phyloP scores from a whole-genome alignment of 2,113 vertebrate genomes.

The Dolichotis patagonum region DNA sequence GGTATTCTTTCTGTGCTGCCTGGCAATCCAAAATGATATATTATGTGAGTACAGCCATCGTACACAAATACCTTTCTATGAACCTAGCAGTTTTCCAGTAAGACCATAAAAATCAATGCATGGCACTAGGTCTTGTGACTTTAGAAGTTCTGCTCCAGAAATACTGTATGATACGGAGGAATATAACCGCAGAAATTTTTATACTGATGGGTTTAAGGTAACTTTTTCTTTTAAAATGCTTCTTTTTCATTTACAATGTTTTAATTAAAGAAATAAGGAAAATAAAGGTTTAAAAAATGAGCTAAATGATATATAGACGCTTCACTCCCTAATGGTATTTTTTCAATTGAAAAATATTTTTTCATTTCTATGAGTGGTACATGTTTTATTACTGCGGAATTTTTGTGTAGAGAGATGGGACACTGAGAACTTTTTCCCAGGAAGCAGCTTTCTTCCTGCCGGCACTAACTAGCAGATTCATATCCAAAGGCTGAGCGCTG shows the following conservation, averaged over 20 bases:
- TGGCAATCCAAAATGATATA: constrained; percentile 66
- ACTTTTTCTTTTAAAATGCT: constrained; percentile 10
- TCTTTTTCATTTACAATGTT: constrained; percentile 52
- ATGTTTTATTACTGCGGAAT: not conserved
- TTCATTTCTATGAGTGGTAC: not conserved
- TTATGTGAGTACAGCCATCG: constrained; percentile 48
- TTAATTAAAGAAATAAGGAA: constrained; percentile 56
- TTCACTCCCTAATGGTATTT: not conserved
- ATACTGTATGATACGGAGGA: constrained; percentile 63
- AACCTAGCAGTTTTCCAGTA: constrained; percentile 60
- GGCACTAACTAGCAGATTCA: not conserved
- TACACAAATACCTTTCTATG: constrained; percentile 36
- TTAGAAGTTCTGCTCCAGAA: constrained; percentile 67
- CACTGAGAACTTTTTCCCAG: not conserved
- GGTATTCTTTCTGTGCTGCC: constrained; percentile 68
- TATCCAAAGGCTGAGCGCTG: not conserved
- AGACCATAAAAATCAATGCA: constrained; percentile 69
- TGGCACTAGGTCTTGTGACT: constrained; percentile 56
- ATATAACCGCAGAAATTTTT: constrained; percentile 58
- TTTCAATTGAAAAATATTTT: not conserved
- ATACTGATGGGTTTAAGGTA: constrained; percentile 14
- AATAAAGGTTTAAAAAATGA: not conserved
- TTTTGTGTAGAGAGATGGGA: not conserved
- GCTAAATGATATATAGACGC: not conserved
- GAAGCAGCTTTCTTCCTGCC: not conserved